These are phyloP conservation scores for Megaceryle maxima DNA, from an alignment of 2,113 vertebrate genomes.

Conservation along the genomic window DNA sequence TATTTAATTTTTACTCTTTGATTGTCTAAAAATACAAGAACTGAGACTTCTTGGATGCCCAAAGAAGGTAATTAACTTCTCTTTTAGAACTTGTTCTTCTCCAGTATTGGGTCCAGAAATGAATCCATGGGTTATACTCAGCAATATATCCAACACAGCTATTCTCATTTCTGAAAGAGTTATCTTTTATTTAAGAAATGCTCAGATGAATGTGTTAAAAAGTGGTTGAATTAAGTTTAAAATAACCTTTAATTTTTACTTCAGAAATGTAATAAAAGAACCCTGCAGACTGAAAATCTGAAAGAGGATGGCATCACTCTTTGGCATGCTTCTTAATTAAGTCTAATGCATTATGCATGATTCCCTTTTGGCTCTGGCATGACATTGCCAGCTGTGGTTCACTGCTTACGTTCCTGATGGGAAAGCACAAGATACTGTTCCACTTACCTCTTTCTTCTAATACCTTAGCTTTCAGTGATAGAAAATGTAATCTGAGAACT, in stretches of 20 bases:
- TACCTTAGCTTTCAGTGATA: neutral
- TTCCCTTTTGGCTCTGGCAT: conserved; percentile 17
- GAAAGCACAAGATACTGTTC: conserved; percentile 9
- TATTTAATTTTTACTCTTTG: neutral
- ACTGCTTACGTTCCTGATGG: neutral
- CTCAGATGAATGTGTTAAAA: neutral
- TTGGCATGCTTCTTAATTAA: conserved; percentile 12
- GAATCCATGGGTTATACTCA: neutral
- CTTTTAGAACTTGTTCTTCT: neutral
- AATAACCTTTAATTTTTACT: neutral
- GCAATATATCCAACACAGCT: neutral
- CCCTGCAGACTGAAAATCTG: neutral
- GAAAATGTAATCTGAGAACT: neutral
- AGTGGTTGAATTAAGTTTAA: neutral
- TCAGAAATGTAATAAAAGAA: neutral
- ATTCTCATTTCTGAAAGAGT: neutral
- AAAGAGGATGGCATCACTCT: conserved; percentile 20
- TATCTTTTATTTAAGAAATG: neutral
- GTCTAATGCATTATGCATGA: conserved; percentile 41
- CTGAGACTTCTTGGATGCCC: neutral
- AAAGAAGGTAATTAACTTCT: neutral
- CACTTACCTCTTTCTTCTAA: neutral
- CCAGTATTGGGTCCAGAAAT: neutral
- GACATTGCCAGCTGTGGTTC: conserved; percentile 40
- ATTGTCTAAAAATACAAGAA: neutral